Conservation (phyloP, 2,113 vertebrate genomes). For the Nematolebias whitei region DNA sequence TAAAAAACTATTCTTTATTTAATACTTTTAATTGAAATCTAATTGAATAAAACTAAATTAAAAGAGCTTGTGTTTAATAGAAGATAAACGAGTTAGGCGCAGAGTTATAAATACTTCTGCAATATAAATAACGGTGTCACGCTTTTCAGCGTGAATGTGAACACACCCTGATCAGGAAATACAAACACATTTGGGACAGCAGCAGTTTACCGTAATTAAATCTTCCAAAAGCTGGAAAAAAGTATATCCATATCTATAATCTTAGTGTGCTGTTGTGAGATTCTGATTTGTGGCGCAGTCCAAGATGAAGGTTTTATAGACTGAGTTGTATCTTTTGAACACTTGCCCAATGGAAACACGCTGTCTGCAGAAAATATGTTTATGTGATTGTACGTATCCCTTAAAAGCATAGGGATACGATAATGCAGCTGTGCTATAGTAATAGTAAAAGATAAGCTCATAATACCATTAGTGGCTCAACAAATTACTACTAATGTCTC, state of each 20-base stretch:
- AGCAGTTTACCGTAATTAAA: slow-evolving; percentile 2
- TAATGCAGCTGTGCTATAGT: background rate
- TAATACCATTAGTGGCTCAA: background rate
- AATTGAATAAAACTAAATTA: too few relatives aligned
- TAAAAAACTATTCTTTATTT: too few relatives aligned
- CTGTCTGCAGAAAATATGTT: background rate
- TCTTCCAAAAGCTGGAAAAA: background rate
- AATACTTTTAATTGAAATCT: too few relatives aligned
- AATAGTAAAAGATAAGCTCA: background rate
- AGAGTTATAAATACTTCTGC: background rate
- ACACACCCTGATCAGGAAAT: background rate
- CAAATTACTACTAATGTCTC: too few relatives aligned
- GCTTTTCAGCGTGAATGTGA: background rate
- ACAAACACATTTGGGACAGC: background rate
- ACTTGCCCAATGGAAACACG: background rate
- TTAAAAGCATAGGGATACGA: background rate
- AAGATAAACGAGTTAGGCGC: background rate
- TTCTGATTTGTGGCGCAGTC: background rate
- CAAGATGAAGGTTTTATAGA: background rate
- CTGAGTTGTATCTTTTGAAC: background rate
- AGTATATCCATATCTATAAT: background rate
- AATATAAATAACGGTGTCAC: background rate
- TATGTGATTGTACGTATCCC: background rate
- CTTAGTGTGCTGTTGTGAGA: slow-evolving; percentile 2
- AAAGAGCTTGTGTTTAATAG: too few relatives aligned